Base-by-base conservation (phyloP, 2,888 invertebrate species). In the Agrilus cyanescens region DNA sequence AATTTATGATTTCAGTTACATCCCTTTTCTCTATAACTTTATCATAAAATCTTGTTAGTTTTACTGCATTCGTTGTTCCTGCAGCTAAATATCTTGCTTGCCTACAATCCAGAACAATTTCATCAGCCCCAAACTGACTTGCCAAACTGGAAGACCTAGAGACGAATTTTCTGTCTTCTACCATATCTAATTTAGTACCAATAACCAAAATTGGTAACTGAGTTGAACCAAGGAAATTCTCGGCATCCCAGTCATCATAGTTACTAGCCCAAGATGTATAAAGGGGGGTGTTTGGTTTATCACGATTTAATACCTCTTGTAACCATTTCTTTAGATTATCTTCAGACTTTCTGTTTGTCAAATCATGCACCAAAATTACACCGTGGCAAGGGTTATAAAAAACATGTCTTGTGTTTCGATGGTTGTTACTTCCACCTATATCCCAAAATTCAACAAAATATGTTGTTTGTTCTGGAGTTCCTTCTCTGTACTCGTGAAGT, bases 391-490 rank as follows among this genome's bases (percentile, higher is more conserved):
- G 85, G 59, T 87, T 84, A 67, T 96, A 96, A 67, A 97, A 97
- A 2, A 96, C 89, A 47, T 83, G 78, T 57, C 96, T 75, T n/a
- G 91, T 85, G 63, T 90, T 94, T 59, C 86, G 78, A 63, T 98
- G 97, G 56, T 82, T 87, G 50, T 86, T 80, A 50, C 91, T 94
- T 1, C 97, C 97, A 4, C 97, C 97, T 41, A 98, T 80, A 63
- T 98, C 98, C 87, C 96, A 98, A 29, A 97, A 72, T 69, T 98
- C 97, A 16, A 97, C 75, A 63, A 94, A 95, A 64, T 83, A 94
- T 4, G 87, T 82, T 55, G 83, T 84, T 62, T 96, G 94, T 46
- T 82, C 80, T 14, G 88, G 85, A 0, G 93, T 94, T 2, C 94
- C 94, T 67, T 94, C 94, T 63, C 88, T 89, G 63, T 84, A 96